Evolutionary conservation across 23 tunicate species (phyloP), one percentile per base, ranked within the genome.

Genomic region (Ascidia mentula): DNA sequence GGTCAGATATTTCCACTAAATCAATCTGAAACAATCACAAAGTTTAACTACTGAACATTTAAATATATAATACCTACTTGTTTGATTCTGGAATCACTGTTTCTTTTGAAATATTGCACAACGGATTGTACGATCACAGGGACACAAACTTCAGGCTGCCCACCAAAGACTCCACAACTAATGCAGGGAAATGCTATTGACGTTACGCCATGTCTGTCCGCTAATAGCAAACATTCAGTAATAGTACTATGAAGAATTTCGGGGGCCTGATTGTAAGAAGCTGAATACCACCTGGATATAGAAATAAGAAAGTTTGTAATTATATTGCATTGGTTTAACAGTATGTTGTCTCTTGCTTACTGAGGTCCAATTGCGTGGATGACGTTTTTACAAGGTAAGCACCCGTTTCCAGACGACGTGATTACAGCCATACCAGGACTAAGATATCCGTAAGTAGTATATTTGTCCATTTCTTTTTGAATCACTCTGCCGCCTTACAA

Each of bases 331-430:
- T n/a, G n/a, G n/a, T n/a, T n/a, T n/a, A n/a, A n/a, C n/a, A n/a
- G n/a, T n/a, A n/a, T n/a, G n/a, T n/a, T n/a, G n/a, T n/a, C n/a
- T n/a, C 22, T 20, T 53, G 75, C 73, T 37, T 38, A 75, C 79
- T 33, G 36, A 36, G 79, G 79, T 28, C 79, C 79, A 75, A 39
- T 1, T 20, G 69, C 59, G 38, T 75, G 79, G 17, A 75, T 75
- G 17, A 75, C 37, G 36, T 5, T 75, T 75, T 35, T 75, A 33
- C 79, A 75, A 5, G 53, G 79, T 2, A 75, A 17, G n/a, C 38
- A 36, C n/a, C 79, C 79, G 13, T 53, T 53, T 6, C 65, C 65
- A 39, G 53, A 53, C 18, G 30, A 39, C 24, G 79, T 75, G 53
- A 31, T 8, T 13, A 35, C 53, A 31, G 79, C 53, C 17, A 36